Conservation (phyloP, 1,140 invertebrate genomes). For the Caenorhabditis briggsae region DNA sequence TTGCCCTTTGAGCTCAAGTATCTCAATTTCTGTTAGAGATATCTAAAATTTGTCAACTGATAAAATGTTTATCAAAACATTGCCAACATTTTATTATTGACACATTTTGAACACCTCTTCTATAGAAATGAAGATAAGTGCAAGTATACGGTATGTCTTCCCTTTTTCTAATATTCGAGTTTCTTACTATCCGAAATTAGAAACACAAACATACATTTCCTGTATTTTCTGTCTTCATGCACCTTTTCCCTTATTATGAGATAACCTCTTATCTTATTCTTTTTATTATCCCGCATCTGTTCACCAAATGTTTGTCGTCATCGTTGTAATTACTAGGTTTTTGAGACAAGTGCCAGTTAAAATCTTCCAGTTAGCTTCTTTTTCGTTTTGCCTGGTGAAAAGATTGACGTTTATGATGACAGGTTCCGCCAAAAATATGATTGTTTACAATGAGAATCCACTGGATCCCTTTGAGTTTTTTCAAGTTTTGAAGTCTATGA, state of each 20-base stretch:
- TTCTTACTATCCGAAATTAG: constrained; percentile 1
- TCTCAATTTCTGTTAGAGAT: too few relatives aligned
- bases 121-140: too few relatives aligned
- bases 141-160: too few relatives aligned
- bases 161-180: background rate
- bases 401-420: background rate
- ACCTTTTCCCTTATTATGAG: constrained; percentile 17
- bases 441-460: background rate
- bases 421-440: background rate
- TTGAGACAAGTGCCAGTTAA: background rate
- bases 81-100: too few relatives aligned
- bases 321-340: constrained; percentile 31
- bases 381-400: background rate
- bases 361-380: background rate
- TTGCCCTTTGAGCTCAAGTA: too few relatives aligned
- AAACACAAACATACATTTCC: background rate
- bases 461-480: background rate
- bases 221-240: background rate
- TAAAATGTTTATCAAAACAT: too few relatives aligned
- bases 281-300: background rate
- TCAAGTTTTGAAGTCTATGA: too few relatives aligned
- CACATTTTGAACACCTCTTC: too few relatives aligned
- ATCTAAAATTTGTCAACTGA: too few relatives aligned
- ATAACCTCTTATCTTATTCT: background rate
- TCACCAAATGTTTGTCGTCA: constrained; percentile 7